Evolutionary conservation across 1,140 invertebrate species (phyloP), one percentile per base, ranked within the genome.

Genomic region (Riptortus pedestris): DNA sequence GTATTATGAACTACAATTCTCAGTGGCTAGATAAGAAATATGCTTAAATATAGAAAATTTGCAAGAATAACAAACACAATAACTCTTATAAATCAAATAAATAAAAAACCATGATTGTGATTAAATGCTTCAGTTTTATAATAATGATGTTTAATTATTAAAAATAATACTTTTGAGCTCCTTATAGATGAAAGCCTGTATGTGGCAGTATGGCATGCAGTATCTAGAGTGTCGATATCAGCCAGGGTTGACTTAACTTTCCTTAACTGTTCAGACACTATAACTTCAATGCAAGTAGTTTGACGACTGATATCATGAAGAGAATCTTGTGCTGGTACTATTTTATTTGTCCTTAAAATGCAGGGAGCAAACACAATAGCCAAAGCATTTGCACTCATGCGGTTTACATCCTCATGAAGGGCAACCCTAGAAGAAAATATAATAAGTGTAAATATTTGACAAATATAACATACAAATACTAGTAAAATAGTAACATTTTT

Each of bases 351-450:
- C 58, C 92, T 79, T 63, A 97, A 77, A 60, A 97, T 88, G 75
- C 92, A 96, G 7, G 94, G 94, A 12, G 93, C 92, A 78, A 96
- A 96, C 51, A 97, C 91, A 68, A 96, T 94, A 18, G 94, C 91
- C 60, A 98, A 76, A 45, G 91, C 89, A 69, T 89, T 90, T 0
- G 90, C 80, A 67, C 86, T 90, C 94, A 98, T 98, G 64, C 90
- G 83, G 76, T 96, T 97, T 63, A 86, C 85, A 31, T 89, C 80
- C 76, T 96, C 92, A 70, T 91, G 85, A 18, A 87, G 76, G 0
- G 91, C 90, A 1, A 96, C 90, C 67, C 83, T 81, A 70, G 27
- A 73, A 67, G 57, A 31, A 62, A n/a, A 60, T 2, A 29, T 28
- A 60, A 63, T 63, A 55, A 14, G 45, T 48, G 24, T 31, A 31